Evolutionary conservation across 2,113 vertebrate genomes (phyloP), one percentile per base, ranked within the genome.

Genomic region (Stercorarius parasiticus): DNA sequence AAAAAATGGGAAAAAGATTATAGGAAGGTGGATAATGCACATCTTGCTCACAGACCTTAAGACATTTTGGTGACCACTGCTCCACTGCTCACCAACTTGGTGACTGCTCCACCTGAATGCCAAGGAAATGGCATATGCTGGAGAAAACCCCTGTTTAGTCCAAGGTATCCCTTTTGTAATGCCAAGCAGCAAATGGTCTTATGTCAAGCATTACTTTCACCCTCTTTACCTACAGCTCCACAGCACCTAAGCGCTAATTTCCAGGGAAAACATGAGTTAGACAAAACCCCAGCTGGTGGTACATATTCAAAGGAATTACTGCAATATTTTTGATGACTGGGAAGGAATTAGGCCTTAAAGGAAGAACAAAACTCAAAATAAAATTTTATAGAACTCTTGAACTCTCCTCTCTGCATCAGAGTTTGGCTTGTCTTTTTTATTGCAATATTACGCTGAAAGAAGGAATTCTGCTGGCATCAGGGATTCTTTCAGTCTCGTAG

Each of bases 381-480:
- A 52, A 91, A 72, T 36, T 79, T 82, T 93, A 42, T n/a, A 91
- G 58, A 62, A 42, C 88, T 92, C 58, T 80, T 93, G 64, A 94
- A 90, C 61, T 83, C 50, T 82, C 38, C 32, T 65, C 42, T 88
- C 73, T 85, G 50, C 73, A 82, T 91, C 73, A 84, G 78, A 90
- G 56, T 91, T 95, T 95, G 49, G 61, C 70, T 89, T 89, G 77
- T 93, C 56, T 86, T 77, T 96, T 93, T 83, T 77, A 89, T 19
- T 90, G 72, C 73, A 71, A 20, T 85, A 36, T 49, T 92, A 92
- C 43, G 91, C 29, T 58, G 77, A 89, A 90, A 79, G 66, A 93
- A 95, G 71, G 86, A 95, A 96, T 95, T 96, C 50, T 96, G 90
- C 92, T 94, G 86, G 86, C 94, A 91, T 94, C 58, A 76, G 92